These are phyloP conservation scores for Anhinga rufa DNA, from an alignment of 2,113 vertebrate species.

Conservation along the genomic window DNA sequence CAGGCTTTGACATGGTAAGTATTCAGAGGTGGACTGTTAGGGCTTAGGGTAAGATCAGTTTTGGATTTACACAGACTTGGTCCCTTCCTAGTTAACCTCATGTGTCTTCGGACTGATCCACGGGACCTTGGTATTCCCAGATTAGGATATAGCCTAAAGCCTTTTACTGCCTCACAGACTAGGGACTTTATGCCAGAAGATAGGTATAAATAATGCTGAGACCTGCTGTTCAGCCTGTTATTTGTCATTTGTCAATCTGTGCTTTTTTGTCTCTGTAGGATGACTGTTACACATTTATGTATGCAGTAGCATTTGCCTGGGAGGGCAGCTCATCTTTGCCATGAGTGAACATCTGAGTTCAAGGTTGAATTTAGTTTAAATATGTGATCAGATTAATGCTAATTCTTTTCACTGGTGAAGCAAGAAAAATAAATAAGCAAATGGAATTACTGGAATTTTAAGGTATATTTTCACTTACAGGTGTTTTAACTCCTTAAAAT, in stretches of 20 bases:
- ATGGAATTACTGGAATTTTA: not conserved
- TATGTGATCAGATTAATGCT: not conserved
- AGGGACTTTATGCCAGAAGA: not conserved
- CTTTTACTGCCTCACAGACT: not conserved
- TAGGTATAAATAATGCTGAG: not conserved
- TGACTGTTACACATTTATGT: not conserved
- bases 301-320: not conserved
- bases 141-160: not conserved
- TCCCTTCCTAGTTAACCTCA: not conserved
- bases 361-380: not conserved
- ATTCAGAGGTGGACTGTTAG: not conserved
- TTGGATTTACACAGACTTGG: not conserved
- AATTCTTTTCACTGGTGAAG: not conserved
- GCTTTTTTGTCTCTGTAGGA: not conserved
- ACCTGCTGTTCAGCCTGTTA: not conserved
- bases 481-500: not conserved
- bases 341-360: not conserved
- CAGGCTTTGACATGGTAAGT: not conserved
- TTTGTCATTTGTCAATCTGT: not conserved
- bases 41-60: not conserved
- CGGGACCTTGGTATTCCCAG: not conserved
- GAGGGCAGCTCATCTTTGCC: not conserved
- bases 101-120: not conserved
- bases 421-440: not conserved
- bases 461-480: not conserved